Evolutionary conservation across 2,113 vertebrate genomes (phyloP).

Genomic region (Rafetus swinhoei): DNA sequence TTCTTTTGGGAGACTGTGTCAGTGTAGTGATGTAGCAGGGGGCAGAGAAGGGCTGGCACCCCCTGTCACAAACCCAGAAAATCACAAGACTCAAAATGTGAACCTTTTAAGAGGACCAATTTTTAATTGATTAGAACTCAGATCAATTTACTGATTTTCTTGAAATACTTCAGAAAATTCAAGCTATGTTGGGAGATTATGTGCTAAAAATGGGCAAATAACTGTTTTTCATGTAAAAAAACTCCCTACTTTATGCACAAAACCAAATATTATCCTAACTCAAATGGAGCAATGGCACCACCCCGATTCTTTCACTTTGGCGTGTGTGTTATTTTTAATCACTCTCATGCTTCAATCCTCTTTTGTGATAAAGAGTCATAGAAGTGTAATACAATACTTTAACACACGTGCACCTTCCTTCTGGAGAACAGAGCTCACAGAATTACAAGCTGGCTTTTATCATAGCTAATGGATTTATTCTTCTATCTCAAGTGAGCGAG

Average conservation of each 20-base stretch:
- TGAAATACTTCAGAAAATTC: neutral
- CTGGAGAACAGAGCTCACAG: rapidly evolving
- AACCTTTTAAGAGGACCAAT: neutral
- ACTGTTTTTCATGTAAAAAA: neutral
- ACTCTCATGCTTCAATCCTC: neutral
- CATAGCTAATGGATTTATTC: neutral
- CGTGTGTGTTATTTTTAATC: neutral
- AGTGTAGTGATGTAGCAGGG: too few relatives aligned
- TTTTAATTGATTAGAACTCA: neutral
- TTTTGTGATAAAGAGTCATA: neutral
- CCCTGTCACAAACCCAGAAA: neutral
- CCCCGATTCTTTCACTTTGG: neutral
- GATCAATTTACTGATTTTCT: neutral
- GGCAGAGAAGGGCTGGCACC: neutral
- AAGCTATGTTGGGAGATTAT: neutral
- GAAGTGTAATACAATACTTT: neutral
- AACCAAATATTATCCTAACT: neutral
- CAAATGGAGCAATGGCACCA: neutral
- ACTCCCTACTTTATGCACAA: neutral
- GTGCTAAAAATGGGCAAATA: neutral
- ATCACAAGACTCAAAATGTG: neutral
- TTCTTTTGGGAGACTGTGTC: neutral
- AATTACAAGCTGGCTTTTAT: neutral
- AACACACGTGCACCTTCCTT: neutral
- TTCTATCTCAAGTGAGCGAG: neutral